A percentile compares a stretch with the other conserved stretches of the same genome.
phyloP scores from a whole-genome alignment of 2,797 vertebrate genomes.

The Betta splendens region DNA sequence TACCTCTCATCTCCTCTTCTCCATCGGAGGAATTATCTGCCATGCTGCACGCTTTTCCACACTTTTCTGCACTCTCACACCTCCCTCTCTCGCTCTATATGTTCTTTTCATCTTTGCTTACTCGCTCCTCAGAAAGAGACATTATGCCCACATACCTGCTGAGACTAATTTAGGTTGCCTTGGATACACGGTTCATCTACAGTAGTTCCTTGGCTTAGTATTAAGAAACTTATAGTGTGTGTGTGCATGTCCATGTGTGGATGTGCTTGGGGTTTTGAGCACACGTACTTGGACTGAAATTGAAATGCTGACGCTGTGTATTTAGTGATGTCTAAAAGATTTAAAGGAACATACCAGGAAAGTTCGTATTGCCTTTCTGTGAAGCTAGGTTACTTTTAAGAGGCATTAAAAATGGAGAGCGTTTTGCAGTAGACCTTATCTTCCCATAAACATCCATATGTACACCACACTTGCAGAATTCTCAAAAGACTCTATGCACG shows the following conservation, averaged over 20 bases:
- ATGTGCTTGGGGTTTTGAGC: too few relatives aligned
- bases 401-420: background rate
- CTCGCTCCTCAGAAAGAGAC: conserved; percentile 30
- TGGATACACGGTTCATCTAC: conserved; percentile 62
- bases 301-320: background rate
- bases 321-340: background rate
- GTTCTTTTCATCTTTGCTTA: conserved; percentile 7
- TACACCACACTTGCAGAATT: background rate
- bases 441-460: background rate
- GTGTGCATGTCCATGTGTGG: conserved; percentile 15
- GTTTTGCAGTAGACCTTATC: background rate
- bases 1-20: conserved; percentile 38
- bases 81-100: background rate
- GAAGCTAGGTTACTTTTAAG: background rate
- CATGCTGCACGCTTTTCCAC: conserved; percentile 22
- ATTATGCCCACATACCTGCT: conserved; percentile 55
- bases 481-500: too few relatives aligned
- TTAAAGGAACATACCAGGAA: background rate
- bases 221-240: conserved; percentile 14
- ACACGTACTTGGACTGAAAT: background rate
- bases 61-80: conserved; percentile 7
- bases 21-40: conserved; percentile 36
- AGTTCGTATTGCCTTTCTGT: background rate
- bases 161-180: conserved; percentile 69
- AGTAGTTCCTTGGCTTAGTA: conserved; percentile 20